A percentile compares a stretch with the other conserved stretches of the same genome.
Conservation (phyloP, 2,797 vertebrate species). For the Gymnocypris eckloni region DNA sequence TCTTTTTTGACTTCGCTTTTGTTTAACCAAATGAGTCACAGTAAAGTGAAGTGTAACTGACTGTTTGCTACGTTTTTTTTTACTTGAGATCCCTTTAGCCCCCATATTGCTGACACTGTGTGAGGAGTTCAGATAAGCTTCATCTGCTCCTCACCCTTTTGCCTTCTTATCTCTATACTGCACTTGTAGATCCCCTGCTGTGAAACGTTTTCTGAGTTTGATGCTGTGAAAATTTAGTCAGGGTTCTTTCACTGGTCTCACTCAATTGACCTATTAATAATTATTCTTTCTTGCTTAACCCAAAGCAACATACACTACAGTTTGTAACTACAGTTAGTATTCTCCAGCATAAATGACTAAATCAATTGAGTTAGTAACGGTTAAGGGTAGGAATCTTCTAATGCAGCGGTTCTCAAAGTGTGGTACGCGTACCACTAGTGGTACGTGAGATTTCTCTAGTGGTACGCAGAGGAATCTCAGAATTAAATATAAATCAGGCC, state of each 20-base stretch:
- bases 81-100: not conserved
- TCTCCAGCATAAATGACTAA: not conserved
- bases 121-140: constrained; percentile 45
- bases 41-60: not conserved
- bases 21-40: not conserved
- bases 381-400: not conserved
- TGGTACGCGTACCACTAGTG: too few species aligned
- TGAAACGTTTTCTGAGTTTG: constrained; percentile 18
- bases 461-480: too few species aligned
- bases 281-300: not conserved
- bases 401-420: too few species aligned
- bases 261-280: not conserved
- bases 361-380: not conserved
- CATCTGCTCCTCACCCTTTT: not conserved
- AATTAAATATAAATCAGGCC: too few species aligned
- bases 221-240: constrained; percentile 7
- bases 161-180: constrained; percentile 44
- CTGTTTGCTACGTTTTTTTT: not conserved
- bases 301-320: not conserved
- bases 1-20: not conserved
- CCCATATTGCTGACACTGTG: not conserved
- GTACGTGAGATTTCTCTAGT: too few species aligned
- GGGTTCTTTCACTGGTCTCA: not conserved
- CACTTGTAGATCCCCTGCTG: constrained; percentile 19
- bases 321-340: not conserved